Evolutionary conservation across 1,140 invertebrate genomes (phyloP).

Genomic region (Cydia fagiglandana): DNA sequence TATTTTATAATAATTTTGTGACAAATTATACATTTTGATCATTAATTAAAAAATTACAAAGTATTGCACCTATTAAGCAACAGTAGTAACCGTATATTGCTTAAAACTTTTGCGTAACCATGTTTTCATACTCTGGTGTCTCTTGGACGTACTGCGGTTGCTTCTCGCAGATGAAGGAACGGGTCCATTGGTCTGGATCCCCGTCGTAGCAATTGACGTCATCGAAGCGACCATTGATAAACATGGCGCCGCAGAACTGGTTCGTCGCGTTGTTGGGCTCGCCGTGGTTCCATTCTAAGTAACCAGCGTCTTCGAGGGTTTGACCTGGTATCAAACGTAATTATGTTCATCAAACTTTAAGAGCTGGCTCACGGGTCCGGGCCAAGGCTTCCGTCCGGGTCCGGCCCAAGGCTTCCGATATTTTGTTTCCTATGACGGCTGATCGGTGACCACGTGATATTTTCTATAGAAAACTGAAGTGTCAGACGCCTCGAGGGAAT

Average conservation of each 20-base stretch:
- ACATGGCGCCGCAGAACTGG: constrained; percentile 11
- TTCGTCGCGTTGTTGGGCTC: neutral
- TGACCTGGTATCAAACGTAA: neutral
- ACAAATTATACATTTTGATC: too few relatives aligned
- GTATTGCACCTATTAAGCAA: too few relatives aligned
- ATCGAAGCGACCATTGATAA: neutral
- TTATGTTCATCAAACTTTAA: neutral
- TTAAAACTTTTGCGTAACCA: too few relatives aligned
- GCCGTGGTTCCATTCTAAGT: neutral
- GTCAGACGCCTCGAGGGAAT: too few relatives aligned
- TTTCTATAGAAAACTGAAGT: too few relatives aligned
- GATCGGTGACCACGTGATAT: too few relatives aligned
- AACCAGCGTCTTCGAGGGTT: constrained; percentile 3
- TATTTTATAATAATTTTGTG: too few relatives aligned
- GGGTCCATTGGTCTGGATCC: neutral
- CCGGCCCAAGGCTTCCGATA: too few relatives aligned
- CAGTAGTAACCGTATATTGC: too few relatives aligned
- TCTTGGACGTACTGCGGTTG: neutral
- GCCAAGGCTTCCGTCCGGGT: too few relatives aligned
- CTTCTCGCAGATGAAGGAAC: constrained; percentile 2
- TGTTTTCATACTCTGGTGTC: neutral
- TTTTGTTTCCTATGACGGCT: too few relatives aligned
- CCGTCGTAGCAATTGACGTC: constrained; percentile 1
- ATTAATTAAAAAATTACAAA: neutral
- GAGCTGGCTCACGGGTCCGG: too few relatives aligned